These are phyloP conservation scores for Synanthedon vespiformis DNA, from an alignment of 2,888 invertebrate species.

Conservation along the genomic window DNA sequence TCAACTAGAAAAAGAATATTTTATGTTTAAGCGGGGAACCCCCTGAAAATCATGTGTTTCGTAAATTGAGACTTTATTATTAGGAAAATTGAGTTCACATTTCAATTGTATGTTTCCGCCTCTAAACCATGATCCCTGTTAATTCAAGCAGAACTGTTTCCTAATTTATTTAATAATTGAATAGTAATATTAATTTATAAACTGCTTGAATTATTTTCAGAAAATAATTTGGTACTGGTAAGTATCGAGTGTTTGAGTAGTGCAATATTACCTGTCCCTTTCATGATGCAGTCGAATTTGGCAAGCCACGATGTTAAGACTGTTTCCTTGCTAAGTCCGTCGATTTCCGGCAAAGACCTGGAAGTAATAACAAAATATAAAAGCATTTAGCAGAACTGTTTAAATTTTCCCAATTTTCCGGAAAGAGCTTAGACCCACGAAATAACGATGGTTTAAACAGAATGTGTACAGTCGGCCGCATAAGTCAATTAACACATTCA, in stretches of 20 bases:
- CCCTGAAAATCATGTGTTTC: too few species aligned
- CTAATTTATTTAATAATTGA: too few species aligned
- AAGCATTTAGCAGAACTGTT: too few species aligned
- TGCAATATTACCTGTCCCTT: slow-evolving; percentile 74
- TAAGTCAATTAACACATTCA: too few species aligned
- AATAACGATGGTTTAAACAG: too few species aligned
- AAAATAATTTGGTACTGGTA: slow-evolving; percentile 2
- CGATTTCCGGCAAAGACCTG: slow-evolving; percentile 97
- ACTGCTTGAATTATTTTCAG: slow-evolving; percentile 1
- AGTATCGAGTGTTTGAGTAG: neutral
- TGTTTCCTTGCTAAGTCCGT: slow-evolving; percentile 98
- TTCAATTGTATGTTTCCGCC: slow-evolving; percentile 12
- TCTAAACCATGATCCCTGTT: neutral
- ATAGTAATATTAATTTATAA: neutral
- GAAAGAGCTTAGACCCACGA: too few species aligned
- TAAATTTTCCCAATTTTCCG: too few species aligned
- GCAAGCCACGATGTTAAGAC: slow-evolving; percentile 99
- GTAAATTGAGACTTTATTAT: too few species aligned
- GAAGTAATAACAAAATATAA: too few species aligned
- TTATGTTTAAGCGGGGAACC: too few species aligned
- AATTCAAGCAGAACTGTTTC: neutral
- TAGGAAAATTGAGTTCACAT: neutral
- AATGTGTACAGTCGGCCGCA: too few species aligned
- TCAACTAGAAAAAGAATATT: too few species aligned
- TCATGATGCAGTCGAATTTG: slow-evolving; percentile 98